Evolutionary conservation across 2,888 invertebrate species (phyloP).

Genomic region (Dryobotodes eremita): DNA sequence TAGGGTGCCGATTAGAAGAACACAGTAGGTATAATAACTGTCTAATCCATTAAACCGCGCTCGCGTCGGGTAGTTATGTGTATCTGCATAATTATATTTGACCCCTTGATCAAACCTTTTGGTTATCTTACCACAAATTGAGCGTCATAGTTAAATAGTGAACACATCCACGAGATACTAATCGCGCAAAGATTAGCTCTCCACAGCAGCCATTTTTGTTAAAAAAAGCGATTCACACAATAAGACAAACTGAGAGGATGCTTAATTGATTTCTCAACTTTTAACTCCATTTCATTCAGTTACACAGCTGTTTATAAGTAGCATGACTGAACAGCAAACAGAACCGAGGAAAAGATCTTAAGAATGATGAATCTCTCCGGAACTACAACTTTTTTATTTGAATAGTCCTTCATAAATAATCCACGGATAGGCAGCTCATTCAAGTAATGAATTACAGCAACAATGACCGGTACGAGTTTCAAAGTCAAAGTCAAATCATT

Average conservation of each 20-base stretch:
- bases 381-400: background rate
- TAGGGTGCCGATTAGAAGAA: background rate
- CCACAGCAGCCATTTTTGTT: background rate
- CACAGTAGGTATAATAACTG: background rate
- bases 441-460: background rate
- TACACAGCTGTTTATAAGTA: background rate
- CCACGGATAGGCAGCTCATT: background rate
- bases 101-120: background rate
- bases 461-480: too few relatives aligned
- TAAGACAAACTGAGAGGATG: too few relatives aligned
- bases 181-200: background rate
- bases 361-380: background rate
- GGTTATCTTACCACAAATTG: background rate
- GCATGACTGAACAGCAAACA: background rate
- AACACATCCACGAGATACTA: background rate
- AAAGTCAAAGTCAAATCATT: too few relatives aligned
- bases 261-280: background rate
- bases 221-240: background rate
- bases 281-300: too few relatives aligned
- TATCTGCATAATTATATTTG: background rate
- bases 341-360: too few relatives aligned
- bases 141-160: background rate
- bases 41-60: background rate
- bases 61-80: too few relatives aligned
- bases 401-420: background rate